Conservation (phyloP, 2,113 vertebrate species). For the Pelmatolapia mariae region DNA sequence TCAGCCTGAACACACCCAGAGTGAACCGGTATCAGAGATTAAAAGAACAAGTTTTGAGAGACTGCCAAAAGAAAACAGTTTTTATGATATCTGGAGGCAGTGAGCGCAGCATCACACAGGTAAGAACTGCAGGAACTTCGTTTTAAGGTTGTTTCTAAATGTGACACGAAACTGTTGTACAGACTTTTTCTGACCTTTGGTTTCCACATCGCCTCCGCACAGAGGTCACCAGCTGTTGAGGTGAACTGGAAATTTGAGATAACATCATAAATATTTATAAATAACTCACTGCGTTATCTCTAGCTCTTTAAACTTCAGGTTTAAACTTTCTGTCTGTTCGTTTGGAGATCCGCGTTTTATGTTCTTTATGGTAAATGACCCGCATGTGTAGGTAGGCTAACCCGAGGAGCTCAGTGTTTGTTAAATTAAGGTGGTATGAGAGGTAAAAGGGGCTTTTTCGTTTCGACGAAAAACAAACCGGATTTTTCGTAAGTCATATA, state of each 20-base stretch:
- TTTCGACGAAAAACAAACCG: not conserved
- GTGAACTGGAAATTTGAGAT: not conserved
- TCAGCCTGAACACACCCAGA: not conserved
- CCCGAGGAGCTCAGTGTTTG: rapidly evolving
- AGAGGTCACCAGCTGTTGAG: not conserved
- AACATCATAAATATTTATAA: not conserved
- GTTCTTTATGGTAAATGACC: not conserved
- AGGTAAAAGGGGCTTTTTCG: not conserved
- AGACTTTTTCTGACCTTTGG: rapidly evolving
- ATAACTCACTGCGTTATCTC: not conserved
- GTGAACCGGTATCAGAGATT: rapidly evolving
- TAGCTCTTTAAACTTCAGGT: not conserved
- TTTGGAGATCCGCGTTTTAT: not conserved
- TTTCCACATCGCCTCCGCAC: not conserved
- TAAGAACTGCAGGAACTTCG: not conserved
- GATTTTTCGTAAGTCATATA: not conserved
- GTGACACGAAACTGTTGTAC: not conserved
- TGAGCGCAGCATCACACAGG: not conserved
- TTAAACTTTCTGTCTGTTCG: not conserved
- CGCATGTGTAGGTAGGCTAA: rapidly evolving
- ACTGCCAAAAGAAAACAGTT: not conserved
- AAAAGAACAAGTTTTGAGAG: not conserved
- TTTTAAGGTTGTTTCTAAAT: not conserved
- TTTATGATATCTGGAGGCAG: not conserved
- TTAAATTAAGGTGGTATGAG: not conserved